Percentiles rank a stretch among this genome's conserved stretches.
These are phyloP conservation scores for Drosophila asahinai DNA, from an alignment of 1,140 invertebrate species.

Conservation along the genomic window DNA sequence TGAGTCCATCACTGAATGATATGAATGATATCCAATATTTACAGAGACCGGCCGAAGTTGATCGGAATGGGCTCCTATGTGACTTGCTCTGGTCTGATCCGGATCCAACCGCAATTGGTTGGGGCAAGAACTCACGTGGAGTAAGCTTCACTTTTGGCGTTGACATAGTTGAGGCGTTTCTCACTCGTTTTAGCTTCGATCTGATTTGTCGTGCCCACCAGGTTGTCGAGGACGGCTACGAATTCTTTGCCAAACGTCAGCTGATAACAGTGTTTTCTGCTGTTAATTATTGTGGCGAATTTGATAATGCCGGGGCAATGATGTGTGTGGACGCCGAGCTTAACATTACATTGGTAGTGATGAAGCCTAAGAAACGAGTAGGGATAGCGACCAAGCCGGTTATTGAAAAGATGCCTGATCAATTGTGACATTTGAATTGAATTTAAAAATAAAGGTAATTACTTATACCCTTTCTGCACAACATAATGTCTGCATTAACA, in stretches of 20 bases:
- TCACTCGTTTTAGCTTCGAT: constrained; percentile 97
- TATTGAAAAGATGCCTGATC: constrained; percentile 25
- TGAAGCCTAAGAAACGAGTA: constrained; percentile 85
- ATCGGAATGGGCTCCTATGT: constrained; percentile 95
- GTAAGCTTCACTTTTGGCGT: constrained; percentile 97
- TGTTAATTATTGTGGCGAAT: constrained; percentile 91
- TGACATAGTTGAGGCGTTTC: constrained; percentile 96
- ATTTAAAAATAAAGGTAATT: neutral
- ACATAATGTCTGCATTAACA: too few relatives aligned
- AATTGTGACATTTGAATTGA: neutral
- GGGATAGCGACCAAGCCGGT: neutral
- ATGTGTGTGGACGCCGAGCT: constrained; percentile 99
- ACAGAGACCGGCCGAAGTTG: constrained; percentile 95
- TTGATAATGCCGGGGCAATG: constrained; percentile 99
- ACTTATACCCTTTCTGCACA: neutral
- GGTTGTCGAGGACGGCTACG: constrained; percentile 98
- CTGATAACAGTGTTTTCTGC: constrained; percentile 97
- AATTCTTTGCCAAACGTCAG: constrained; percentile 99
- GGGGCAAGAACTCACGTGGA: constrained; percentile 97
- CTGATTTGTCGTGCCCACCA: constrained; percentile 98
- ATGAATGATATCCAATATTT: constrained; percentile 95
- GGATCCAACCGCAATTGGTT: constrained; percentile 93
- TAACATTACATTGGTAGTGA: constrained; percentile 95
- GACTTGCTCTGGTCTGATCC: constrained; percentile 99
- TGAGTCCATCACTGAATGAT: constrained; percentile 93